Conservation (phyloP, 2,888 invertebrate genomes). For the Caradrina clavipalpis region DNA sequence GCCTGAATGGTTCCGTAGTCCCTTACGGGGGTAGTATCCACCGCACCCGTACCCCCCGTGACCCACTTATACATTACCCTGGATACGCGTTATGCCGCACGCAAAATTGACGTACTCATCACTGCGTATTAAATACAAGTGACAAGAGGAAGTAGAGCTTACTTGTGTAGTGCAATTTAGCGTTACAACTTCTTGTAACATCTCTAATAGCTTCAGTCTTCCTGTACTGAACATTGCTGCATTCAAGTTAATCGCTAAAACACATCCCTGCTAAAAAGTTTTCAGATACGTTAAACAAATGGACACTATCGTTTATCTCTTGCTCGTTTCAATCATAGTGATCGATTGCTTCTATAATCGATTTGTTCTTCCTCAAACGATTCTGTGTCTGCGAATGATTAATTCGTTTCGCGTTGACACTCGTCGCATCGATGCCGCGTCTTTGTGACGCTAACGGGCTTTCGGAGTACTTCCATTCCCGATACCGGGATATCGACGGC, state of each 20-base stretch:
- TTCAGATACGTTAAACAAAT: constrained; percentile 54
- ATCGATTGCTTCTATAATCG: constrained; percentile 79
- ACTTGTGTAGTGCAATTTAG: not conserved
- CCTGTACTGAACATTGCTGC: not conserved
- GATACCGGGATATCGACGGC: constrained; percentile 74
- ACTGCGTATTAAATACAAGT: constrained; percentile 61
- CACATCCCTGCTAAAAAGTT: constrained; percentile 4
- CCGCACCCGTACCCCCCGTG: constrained; percentile 75
- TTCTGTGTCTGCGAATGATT: constrained; percentile 80
- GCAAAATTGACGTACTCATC: constrained; percentile 72
- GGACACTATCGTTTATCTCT: constrained; percentile 62
- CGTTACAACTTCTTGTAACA: not conserved
- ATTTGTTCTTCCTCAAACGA: constrained; percentile 75
- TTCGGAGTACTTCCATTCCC: constrained; percentile 69
- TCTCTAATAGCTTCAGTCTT: not conserved
- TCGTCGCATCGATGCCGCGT: constrained; percentile 74
- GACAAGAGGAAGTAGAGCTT: constrained; percentile 40
- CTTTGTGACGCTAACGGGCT: constrained; percentile 80
- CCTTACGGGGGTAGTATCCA: constrained; percentile 53
- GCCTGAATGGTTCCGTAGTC: constrained; percentile 51
- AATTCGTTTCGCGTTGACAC: constrained; percentile 81
- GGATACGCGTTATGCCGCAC: constrained; percentile 65
- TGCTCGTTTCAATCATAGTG: constrained; percentile 70
- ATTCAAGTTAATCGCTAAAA: not conserved
- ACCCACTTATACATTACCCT: constrained; percentile 79